A percentile compares a stretch with the other conserved stretches of the same genome.
Evolutionary conservation across 92 coral and sea anemone species (phyloP).

Genomic region (Galaxea fascicularis): DNA sequence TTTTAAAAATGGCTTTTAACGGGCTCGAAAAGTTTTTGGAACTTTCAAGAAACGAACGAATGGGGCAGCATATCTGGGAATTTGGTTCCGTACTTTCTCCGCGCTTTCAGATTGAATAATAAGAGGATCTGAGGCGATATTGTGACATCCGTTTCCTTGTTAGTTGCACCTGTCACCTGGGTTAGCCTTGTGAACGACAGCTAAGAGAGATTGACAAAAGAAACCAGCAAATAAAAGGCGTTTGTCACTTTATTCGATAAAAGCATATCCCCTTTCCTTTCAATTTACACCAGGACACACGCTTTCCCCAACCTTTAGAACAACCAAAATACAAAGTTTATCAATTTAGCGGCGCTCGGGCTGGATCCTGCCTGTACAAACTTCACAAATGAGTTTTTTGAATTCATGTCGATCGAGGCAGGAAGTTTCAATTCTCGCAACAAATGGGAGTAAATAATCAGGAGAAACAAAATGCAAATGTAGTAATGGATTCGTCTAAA

Average conservation of each 20-base stretch:
- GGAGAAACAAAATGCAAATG: constrained; percentile 12
- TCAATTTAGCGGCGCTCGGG: not conserved
- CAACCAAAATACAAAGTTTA: not conserved
- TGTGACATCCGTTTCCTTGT: not conserved
- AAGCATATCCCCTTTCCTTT: not conserved
- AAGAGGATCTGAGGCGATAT: too few relatives aligned
- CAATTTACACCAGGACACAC: not conserved
- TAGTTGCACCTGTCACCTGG: constrained; percentile 24
- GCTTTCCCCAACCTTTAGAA: not conserved
- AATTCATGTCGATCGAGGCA: constrained; percentile 1
- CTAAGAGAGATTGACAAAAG: constrained; percentile 21
- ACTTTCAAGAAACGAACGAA: too few relatives aligned
- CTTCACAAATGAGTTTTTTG: not conserved
- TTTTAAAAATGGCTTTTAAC: not conserved
- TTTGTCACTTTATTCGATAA: constrained; percentile 6
- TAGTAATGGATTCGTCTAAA: not conserved
- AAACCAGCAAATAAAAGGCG: constrained; percentile 13
- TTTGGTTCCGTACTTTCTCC: too few relatives aligned
- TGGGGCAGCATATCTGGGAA: too few relatives aligned
- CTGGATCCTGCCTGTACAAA: not conserved
- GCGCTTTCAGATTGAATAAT: too few relatives aligned
- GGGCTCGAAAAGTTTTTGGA: too few relatives aligned
- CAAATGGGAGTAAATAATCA: not conserved
- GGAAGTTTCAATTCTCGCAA: not conserved
- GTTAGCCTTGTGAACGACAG: constrained; percentile 16